These are phyloP conservation scores for Herpailurus yagouaroundi DNA, from an alignment of 2,113 vertebrate genomes.

Conservation along the genomic window DNA sequence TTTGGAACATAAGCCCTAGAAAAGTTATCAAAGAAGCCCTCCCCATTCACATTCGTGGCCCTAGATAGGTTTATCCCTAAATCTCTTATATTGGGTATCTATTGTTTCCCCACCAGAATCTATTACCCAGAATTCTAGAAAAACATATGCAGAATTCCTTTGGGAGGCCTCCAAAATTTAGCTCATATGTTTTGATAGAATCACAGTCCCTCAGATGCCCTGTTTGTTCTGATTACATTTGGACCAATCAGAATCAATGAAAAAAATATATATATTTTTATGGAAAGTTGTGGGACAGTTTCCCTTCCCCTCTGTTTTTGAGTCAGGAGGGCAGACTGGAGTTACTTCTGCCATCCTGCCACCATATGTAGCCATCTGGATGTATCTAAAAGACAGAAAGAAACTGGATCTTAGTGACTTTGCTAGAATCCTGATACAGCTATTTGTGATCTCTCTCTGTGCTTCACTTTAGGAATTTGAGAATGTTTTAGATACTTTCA, in stretches of 20 bases:
- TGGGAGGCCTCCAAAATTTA: neutral
- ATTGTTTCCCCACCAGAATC: neutral
- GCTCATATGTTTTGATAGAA: neutral
- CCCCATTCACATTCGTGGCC: neutral
- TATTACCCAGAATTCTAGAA: neutral
- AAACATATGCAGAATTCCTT: neutral
- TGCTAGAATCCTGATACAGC: neutral
- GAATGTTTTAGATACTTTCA: conserved; percentile 15
- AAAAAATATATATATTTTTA: neutral
- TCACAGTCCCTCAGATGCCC: neutral
- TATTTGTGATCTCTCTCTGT: neutral
- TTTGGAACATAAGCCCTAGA: neutral
- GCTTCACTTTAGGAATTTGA: neutral
- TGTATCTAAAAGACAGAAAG: neutral
- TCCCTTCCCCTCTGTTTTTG: neutral
- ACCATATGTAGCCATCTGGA: neutral
- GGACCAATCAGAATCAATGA: neutral
- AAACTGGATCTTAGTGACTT: neutral
- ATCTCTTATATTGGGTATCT: neutral
- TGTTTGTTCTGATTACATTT: neutral
- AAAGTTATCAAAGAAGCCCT: neutral
- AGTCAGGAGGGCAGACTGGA: neutral
- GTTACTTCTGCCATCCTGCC: neutral
- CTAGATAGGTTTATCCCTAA: neutral
- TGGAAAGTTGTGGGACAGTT: neutral